phyloP scores from a whole-genome alignment of 2,888 invertebrate species.

The Geophilus truncorum region DNA sequence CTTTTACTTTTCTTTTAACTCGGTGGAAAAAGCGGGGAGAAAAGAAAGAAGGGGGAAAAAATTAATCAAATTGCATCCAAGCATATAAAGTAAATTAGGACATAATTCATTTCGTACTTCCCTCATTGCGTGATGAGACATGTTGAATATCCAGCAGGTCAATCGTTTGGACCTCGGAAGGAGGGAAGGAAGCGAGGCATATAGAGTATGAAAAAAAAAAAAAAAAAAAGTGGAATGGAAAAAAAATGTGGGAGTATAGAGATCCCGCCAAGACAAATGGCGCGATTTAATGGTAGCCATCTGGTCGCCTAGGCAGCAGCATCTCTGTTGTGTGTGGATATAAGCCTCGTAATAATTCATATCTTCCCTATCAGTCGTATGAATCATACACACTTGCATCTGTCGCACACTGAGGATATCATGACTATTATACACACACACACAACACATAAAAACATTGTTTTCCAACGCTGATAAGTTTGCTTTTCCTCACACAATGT shows the following conservation, averaged over 20 bases:
- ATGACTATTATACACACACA: not conserved
- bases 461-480: not conserved
- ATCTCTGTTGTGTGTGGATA: not conserved
- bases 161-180: not conserved
- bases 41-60: not conserved
- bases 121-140: not conserved
- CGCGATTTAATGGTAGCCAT: not conserved
- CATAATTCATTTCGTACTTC: not conserved
- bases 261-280: not conserved
- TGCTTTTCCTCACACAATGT: not conserved
- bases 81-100: not conserved
- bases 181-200: not conserved
- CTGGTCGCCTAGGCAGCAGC: not conserved
- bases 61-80: not conserved
- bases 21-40: not conserved
- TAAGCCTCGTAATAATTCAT: not conserved
- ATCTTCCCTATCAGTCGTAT: not conserved
- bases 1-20: not conserved
- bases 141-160: not conserved
- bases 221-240: not conserved
- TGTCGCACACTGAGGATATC: not conserved
- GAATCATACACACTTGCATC: not conserved
- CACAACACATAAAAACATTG: not conserved
- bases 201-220: not conserved
- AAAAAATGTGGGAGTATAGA: not conserved